These are phyloP conservation scores for Halictus rubicundus DNA, from an alignment of 1,140 invertebrate species.

Conservation along the genomic window DNA sequence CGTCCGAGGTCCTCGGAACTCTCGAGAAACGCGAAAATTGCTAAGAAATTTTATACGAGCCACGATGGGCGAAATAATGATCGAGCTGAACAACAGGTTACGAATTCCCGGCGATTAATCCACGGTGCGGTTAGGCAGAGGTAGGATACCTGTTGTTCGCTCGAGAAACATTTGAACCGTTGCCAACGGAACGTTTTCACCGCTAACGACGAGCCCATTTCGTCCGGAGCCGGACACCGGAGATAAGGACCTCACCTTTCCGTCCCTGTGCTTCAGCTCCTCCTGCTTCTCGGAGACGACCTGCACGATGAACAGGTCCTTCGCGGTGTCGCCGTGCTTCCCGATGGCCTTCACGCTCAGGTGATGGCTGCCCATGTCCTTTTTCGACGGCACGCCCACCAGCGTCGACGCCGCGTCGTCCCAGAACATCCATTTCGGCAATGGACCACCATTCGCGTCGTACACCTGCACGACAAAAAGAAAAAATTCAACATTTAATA, in stretches of 20 bases:
- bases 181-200: conserved; percentile 48
- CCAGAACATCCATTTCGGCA: conserved; percentile 74
- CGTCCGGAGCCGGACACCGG: background rate
- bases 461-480: conserved; percentile 58
- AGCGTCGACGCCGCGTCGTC: conserved; percentile 76
- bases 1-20: too few species aligned
- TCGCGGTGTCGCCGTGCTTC: conserved; percentile 73
- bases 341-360: conserved; percentile 79
- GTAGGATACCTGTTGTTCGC: conserved; percentile 56
- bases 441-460: conserved; percentile 48
- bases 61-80: too few species aligned
- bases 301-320: conserved; percentile 82
- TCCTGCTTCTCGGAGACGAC: conserved; percentile 77
- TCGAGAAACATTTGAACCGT: conserved; percentile 50
- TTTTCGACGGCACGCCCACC: conserved; percentile 82
- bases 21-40: too few species aligned
- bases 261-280: conserved; percentile 70
- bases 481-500: too few species aligned
- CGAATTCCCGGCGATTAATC: conserved; percentile 12
- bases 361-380: conserved; percentile 82
- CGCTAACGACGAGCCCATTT: conserved; percentile 43
- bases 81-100: conserved; percentile 22
- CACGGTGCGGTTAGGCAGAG: background rate
- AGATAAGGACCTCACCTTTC: conserved; percentile 65
- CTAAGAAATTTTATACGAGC: too few species aligned